Evolutionary conservation across 2,888 invertebrate species (phyloP), one percentile per base, ranked within the genome.

Genomic region (Hirtodrosophila alboralis): DNA sequence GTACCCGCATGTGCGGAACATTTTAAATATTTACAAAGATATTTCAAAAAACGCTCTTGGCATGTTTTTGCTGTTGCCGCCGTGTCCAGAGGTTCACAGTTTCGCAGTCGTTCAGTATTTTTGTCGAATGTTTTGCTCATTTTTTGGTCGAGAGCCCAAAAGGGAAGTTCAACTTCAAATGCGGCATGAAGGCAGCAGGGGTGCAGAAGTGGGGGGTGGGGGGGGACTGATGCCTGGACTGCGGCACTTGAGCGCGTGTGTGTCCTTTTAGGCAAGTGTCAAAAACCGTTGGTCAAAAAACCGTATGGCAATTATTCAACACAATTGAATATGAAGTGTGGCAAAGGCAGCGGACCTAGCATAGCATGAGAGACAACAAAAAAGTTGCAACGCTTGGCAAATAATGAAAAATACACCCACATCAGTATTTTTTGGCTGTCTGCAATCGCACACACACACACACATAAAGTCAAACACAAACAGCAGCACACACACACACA

Each of bases 311-410:
- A 89, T 89, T 88, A 89, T 89, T 88, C 89, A 88, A 89, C 89
- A 85, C 88, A 88, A 88, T 88, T 89, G 88, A 88, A 87, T 88
- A 85, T 89, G 89, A 88, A 89, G 89, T 89, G 88, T 81, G 88
- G 87, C 76, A 70, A 77, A 81, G 81, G 72, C 75, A 65, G 63
- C 60, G 56, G 52, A 48, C 56, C 18, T 3, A 18, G 40, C 52
- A 28, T 16, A 36, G 67, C 31, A 31, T 12, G 26, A 9, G 38
- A 5, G 28, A 38, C 45, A 26, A 49, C 47, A 59, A 70, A 70
- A 80, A 77, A 73, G 65, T 84, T 85, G 81, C 74, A 77, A 62
- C 69, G 69, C 77, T 86, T 66, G 81, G 72, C 86, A 83, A 83
- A 86, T 86, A 83, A 83, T 86, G 86, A 86, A 84, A 83, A 83